Evolutionary conservation across 2,113 vertebrate species (phyloP), one percentile per base, ranked within the genome.

Genomic region (Elephas maximus): DNA sequence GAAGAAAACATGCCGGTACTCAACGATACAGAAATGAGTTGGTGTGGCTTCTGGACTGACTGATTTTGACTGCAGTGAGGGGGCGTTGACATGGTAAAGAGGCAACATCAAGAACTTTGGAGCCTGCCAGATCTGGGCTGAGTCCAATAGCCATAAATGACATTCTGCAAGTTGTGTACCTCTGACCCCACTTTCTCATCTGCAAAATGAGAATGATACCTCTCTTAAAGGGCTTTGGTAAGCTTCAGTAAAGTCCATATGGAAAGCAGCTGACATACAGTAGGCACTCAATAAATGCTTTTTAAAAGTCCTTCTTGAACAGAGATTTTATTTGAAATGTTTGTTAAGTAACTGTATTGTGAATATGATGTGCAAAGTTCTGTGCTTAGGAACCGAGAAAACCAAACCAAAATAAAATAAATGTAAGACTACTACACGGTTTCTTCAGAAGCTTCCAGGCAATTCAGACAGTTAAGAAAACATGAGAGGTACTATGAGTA

Each of bases 241-340:
- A 97, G 15, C 44, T 89, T 71, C 60, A 86, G 41, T 87, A 76
- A 92, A 94, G 51, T 88, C 26, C 33, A 24, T 62, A 14, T 79
- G 24, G 77, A 77, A 85, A 93, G 30, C 33, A 62, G 48, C 33
- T 63, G 5, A 57, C 45, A 80, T 1, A 7, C 28, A 37, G n/a
- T 37, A 41, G 62, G 17, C 33, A 74, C 23, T 88, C 57, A 88
- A 2, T 84, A 12, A 57, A 17, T 90, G 1, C 53, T 85, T 87
- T 62, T 41, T 24, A 76, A 82, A 80, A 53, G 7, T 84, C 88
- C 60, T 15, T 88, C 21, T 83, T 93, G 51, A 69, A 28, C 10
- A 4, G 79, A 91, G 76, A 77, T 81, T 97, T 92, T 81, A 57
- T 87, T 57, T 92, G 62, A 92, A 88, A 90, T 83, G 12, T 69